Conservation (phyloP, 2,113 vertebrate genomes). For the Ardeotis arabs region DNA sequence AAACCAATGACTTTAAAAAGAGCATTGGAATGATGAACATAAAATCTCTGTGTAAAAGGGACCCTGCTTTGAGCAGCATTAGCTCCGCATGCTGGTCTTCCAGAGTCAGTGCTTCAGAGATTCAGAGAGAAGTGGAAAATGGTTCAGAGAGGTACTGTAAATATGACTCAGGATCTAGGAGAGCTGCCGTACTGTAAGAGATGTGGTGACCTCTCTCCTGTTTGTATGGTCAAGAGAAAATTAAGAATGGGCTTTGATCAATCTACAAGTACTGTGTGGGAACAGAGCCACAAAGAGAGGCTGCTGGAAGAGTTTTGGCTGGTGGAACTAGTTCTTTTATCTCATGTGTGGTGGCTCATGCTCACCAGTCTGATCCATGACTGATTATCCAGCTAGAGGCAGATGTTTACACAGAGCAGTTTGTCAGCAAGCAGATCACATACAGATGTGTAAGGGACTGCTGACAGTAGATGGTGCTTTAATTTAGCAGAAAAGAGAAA, state of each 20-base stretch:
- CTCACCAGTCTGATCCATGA: neutral
- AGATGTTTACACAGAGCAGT: neutral
- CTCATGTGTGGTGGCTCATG: neutral
- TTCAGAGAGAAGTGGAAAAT: neutral
- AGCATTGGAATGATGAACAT: neutral
- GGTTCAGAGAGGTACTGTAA: neutral
- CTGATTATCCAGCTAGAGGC: neutral
- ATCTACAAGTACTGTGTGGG: neutral
- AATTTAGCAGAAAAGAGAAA: constrained; percentile 39
- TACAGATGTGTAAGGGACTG: constrained; percentile 31
- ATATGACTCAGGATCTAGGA: neutral
- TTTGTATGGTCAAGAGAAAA: neutral
- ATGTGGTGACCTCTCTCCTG: neutral
- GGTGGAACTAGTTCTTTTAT: constrained; percentile 5
- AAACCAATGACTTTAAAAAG: neutral
- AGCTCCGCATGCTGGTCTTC: neutral
- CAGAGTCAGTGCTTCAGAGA: neutral
- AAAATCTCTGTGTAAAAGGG: neutral
- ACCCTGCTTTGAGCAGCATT: neutral
- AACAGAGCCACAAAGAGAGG: neutral
- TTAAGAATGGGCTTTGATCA: neutral
- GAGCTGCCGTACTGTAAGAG: neutral
- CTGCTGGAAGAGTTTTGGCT: neutral
- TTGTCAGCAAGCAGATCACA: neutral
- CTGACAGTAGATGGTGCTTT: constrained; percentile 67